Conservation (phyloP, 2,113 vertebrate species). For the Pseudorectes ferrugineus region DNA sequence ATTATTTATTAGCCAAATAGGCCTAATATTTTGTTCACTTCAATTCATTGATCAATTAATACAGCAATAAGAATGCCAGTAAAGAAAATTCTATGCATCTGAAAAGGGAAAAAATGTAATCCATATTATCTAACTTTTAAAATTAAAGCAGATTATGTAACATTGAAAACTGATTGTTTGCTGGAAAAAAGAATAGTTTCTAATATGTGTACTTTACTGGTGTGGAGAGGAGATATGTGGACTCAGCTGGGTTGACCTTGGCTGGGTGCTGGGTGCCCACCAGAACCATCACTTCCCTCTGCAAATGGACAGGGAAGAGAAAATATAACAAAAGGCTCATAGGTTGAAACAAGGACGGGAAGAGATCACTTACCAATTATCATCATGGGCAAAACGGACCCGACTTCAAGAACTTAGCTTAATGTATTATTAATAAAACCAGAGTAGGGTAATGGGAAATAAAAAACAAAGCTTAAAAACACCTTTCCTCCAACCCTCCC, state of each 20-base stretch:
- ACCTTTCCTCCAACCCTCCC: neutral
- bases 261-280: neutral
- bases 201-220: neutral
- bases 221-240: neutral
- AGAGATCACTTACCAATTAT: neutral
- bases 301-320: neutral
- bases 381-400: neutral
- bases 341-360: neutral
- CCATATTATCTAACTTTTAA: neutral
- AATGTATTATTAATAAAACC: neutral
- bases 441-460: neutral
- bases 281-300: neutral
- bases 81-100: neutral
- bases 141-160: neutral
- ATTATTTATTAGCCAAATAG: neutral
- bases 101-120: neutral
- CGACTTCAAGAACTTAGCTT: accelerated
- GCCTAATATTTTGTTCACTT: neutral
- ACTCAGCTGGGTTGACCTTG: neutral
- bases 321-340: neutral
- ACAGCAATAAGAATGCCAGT: neutral
- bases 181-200: neutral
- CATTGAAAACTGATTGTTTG: neutral
- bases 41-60: neutral
- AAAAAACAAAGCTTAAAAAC: neutral